Evolutionary conservation across 1,140 invertebrate genomes (phyloP), one percentile per base, ranked within the genome.

Genomic region (Notospermus geniculatus): DNA sequence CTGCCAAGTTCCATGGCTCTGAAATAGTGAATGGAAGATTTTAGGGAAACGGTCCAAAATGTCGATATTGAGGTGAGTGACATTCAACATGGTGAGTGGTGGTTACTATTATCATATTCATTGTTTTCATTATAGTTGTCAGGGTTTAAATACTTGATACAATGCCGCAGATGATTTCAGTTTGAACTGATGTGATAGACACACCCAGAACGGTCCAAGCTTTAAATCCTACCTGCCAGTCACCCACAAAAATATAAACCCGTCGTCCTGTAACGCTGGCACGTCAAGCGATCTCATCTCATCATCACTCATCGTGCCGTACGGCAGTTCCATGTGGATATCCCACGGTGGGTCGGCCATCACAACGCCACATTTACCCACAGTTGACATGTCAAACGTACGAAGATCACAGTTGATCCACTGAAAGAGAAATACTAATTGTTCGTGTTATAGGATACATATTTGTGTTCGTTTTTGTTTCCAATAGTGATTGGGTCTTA

Each of bases 301-400:
- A 79, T 97, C 94, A 79, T 98, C 95, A 0, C 92, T 95, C 92
- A 98, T 95, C 1, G 95, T 98, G n/a, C 96, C 95, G 77, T 98
- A 98, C 0, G 95, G 95, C 41, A 98, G 83, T 82, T 98, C 95
- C 93, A 96, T 96, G 77, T 98, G 95, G 67, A 98, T 98, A 77
- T 97, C 94, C 95, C 94, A 97, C 0, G 95, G 95, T 2, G 95
- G 95, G 84, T 97, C 95, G 52, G 80, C 80, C 80, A 82, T 82
- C 22, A 82, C 73, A 2, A 83, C 76, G 19, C 79, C 72, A 74
- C 80, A 82, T 67, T 81, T 83, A 81, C 91, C 95, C 70, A 98
- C 83, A 25, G 95, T 91, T 1, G 90, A 91, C 93, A 98, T 97
- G 75, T 98, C 95, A 36, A 98, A 86, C 77, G 90, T 94, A 60